phyloP scores from a whole-genome alignment of 2,797 vertebrate species.

The Glossophaga mutica region DNA sequence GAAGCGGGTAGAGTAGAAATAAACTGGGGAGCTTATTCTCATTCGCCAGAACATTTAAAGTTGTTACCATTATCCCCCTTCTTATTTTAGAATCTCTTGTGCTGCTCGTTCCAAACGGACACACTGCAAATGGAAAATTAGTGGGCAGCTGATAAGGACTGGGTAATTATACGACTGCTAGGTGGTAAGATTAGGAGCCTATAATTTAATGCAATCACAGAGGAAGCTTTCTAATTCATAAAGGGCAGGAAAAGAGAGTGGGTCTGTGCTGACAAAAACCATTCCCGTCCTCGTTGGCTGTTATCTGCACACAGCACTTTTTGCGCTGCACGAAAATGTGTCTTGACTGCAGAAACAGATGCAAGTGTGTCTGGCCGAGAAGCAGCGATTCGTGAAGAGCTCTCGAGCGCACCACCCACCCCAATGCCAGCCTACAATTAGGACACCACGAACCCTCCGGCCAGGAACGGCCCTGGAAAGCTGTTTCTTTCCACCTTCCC shows the following conservation, averaged over 20 bases:
- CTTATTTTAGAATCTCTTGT: slow-evolving; percentile 1
- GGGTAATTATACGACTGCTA: neutral
- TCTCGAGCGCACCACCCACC: neutral
- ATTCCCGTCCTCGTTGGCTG: neutral
- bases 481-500: neutral
- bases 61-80: neutral
- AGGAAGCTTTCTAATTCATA: neutral
- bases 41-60: neutral
- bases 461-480: neutral
- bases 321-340: neutral
- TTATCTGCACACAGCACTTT: neutral
- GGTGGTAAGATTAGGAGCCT: neutral
- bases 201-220: slow-evolving; percentile 38
- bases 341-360: slow-evolving; percentile 7
- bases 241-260: neutral
- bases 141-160: neutral
- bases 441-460: neutral
- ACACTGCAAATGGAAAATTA: slow-evolving; percentile 35
- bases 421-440: no score
- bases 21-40: neutral
- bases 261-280: neutral
- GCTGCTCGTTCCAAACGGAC: neutral
- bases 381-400: neutral
- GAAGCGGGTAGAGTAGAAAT: rapidly evolving
- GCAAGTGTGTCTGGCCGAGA: neutral